Percentiles rank a stretch among this genome's conserved stretches.
These are phyloP conservation scores for Campopleginae sp. DNA, from an alignment of 2,888 invertebrate genomes.

Conservation along the genomic window DNA sequence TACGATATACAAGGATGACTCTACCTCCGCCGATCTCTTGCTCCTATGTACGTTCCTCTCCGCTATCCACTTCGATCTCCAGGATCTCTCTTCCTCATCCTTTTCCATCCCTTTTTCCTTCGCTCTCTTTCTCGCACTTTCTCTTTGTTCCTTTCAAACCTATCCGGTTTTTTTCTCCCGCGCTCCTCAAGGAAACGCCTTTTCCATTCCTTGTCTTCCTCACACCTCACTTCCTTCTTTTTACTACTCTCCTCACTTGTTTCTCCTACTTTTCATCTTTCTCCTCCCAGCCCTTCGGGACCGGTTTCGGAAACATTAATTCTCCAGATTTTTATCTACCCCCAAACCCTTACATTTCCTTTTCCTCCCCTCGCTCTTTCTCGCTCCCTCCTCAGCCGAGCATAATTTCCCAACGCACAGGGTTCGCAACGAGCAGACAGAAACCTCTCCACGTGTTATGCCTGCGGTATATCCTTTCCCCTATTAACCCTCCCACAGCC, in stretches of 20 bases:
- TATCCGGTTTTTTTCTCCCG: conserved; percentile 7
- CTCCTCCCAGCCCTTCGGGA: conserved; percentile 37
- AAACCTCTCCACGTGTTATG: conserved; percentile 42
- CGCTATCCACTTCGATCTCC: conserved; percentile 51
- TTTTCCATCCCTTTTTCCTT: conserved; percentile 56
- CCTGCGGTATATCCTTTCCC: conserved; percentile 38
- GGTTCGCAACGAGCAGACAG: conserved; percentile 37
- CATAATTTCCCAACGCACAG: conserved; percentile 20
- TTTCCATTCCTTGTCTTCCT: conserved; percentile 20
- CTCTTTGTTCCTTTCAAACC: not conserved
- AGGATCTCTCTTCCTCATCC: conserved; percentile 46
- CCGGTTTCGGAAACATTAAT: conserved; percentile 53
- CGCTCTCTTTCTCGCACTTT: conserved; percentile 13
- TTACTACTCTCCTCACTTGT: conserved; percentile 41
- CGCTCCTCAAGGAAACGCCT: conserved; percentile 17
- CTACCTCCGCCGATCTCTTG: conserved; percentile 47
- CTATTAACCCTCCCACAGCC: conserved; percentile 17
- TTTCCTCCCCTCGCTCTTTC: not conserved
- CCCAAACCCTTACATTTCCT: not conserved
- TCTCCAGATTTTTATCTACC: conserved; percentile 27
- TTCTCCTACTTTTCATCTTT: conserved; percentile 27
- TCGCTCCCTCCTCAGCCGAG: not conserved
- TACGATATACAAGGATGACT: conserved; percentile 51
- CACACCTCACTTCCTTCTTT: conserved; percentile 33
- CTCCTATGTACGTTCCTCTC: conserved; percentile 35